Base-by-base conservation (phyloP, 2,888 invertebrate species). In the Lissocephala sabroskyi region DNA sequence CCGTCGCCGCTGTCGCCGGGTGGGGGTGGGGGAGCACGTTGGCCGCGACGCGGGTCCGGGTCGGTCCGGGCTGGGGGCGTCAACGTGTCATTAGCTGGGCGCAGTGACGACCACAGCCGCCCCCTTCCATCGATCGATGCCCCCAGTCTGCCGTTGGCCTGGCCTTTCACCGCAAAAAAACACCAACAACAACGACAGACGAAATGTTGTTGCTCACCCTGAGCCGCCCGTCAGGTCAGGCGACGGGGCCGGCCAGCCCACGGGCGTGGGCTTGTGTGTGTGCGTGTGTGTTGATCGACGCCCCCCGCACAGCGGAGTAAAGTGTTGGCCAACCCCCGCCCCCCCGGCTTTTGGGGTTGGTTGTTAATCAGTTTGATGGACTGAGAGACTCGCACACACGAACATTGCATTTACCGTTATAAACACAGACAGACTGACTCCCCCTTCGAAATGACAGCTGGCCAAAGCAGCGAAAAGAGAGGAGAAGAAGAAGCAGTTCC, bases 161-260 rank as follows among this genome's bases (percentile, higher is more conserved):
- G 53, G 70, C 77, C 71, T 62, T 62, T 77, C 70, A 59, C 70
- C 62, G 51, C 68, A 13, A 35, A 28, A 49, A 7, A 41, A 37
- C 14, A 41, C 41, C 29, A 52, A 42, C 30, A 45, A 41, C 40
- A 33, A 37, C 16, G 30, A 49, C 17, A 19, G 40, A 59, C 61
- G 63, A 71, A 65, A 74, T 74, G 67, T 67, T 73, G 71, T 74
- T 50, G 71, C 71, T 73, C 75, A 75, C 71, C 75, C 71, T 73
- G 71, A 73, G 67, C 71, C 74, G 75, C 60, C 71, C 74, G 75
- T 59, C 71, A 67, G 62, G 58, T 52, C 70, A n/a, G n/a, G n/a
- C n/a, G n/a, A n/a, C n/a, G n/a, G n/a, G n/a, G 35, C 23, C 49
- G 56, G 56, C 51, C 62, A 51, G 54, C 70, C 68, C 73, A 68